Evolutionary conservation across 1,140 invertebrate species (phyloP).

Genomic region (Sesamia nonagrioides): DNA sequence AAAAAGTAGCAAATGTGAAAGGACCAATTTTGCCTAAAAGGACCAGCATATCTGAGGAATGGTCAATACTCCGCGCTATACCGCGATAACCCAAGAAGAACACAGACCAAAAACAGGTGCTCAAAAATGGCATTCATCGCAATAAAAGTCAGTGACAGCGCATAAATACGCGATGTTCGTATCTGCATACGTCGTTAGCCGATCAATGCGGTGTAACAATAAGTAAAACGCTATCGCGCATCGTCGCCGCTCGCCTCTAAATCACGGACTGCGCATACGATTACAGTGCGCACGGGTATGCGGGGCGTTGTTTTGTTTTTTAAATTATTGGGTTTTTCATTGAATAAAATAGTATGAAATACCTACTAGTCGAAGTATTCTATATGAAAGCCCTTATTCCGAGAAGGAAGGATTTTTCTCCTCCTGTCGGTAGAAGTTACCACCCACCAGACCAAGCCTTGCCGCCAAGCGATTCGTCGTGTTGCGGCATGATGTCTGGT

Average conservation of each 20-base stretch:
- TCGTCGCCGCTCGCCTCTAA: slow-evolving; percentile 70
- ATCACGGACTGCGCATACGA: slow-evolving; percentile 66
- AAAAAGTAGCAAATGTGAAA: too few species aligned
- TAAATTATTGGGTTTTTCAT: neutral
- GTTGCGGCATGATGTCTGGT: too few species aligned
- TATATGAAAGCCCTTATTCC: neutral
- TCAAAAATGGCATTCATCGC: slow-evolving; percentile 77
- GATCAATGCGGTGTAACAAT: slow-evolving; percentile 75
- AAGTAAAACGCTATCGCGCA: slow-evolving; percentile 79
- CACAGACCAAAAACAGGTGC: slow-evolving; percentile 43
- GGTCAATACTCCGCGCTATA: neutral
- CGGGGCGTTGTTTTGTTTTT: slow-evolving; percentile 30
- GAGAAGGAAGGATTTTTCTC: too few species aligned
- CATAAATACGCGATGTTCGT: slow-evolving; percentile 73
- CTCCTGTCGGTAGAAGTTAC: too few species aligned
- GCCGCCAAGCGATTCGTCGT: too few species aligned
- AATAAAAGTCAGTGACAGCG: slow-evolving; percentile 78
- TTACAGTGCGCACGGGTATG: slow-evolving; percentile 40
- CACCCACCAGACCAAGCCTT: too few species aligned
- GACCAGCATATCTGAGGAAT: neutral
- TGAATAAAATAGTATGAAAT: neutral
- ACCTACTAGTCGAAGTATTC: neutral
- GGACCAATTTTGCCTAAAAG: neutral
- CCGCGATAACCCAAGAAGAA: neutral
- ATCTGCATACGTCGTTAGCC: slow-evolving; percentile 68